These are phyloP conservation scores for Lutraria lutraria DNA, from an alignment of 2,888 invertebrate species.

Conservation along the genomic window DNA sequence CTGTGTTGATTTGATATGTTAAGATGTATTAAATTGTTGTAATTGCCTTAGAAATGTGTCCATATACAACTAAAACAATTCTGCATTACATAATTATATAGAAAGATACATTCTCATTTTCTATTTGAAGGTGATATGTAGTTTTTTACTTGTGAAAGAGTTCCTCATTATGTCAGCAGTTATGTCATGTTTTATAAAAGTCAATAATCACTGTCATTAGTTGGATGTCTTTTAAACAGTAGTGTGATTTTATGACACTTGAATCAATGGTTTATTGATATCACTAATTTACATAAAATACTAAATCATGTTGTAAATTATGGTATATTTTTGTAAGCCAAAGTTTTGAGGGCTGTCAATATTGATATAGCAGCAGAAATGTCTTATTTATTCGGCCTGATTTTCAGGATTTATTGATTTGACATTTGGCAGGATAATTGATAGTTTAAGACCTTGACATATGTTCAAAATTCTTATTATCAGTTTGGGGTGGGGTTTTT, in stretches of 20 bases:
- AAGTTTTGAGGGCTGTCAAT: not conserved
- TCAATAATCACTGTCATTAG: not conserved
- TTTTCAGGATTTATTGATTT: not conserved
- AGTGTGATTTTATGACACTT: not conserved
- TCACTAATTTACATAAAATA: not conserved
- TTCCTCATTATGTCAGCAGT: not conserved
- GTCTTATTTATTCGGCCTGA: not conserved
- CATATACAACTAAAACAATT: not conserved
- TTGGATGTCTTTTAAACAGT: not conserved
- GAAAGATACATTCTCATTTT: not conserved
- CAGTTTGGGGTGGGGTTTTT: too few relatives aligned
- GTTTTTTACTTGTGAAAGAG: too few relatives aligned
- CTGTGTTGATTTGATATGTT: not conserved
- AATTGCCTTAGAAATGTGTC: not conserved
- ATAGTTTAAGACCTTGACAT: constrained; percentile 10
- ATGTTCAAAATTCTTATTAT: not conserved
- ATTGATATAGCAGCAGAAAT: not conserved
- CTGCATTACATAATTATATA: not conserved
- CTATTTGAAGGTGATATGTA: too few relatives aligned
- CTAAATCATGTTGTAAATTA: not conserved
- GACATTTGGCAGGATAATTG: constrained; percentile 15
- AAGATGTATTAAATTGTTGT: not conserved
- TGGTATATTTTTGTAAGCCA: not conserved
- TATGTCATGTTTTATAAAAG: not conserved
- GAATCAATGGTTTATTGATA: not conserved